Base-by-base conservation (phyloP, 2,888 invertebrate species). In the Eristalis arbustorum region DNA sequence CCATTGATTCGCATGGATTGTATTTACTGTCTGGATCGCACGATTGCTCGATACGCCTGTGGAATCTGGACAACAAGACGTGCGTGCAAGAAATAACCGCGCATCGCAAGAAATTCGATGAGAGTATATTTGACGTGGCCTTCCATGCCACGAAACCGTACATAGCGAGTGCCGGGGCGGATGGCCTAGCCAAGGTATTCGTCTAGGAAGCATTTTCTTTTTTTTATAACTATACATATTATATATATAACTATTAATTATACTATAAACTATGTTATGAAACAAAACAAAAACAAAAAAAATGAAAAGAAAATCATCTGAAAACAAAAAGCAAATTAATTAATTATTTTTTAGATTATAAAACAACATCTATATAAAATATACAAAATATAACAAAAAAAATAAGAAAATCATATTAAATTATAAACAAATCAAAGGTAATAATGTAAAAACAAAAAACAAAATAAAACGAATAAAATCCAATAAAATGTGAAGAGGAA, bases 71-170 rank as follows among this genome's bases (percentile, higher is more conserved):
- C 94, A 98, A 97, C 94, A 98, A 98, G 94, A 98, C 98, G 85
- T 99, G 99, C 94, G 98, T 99, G 90, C 99, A 99, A 93, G 99
- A 99, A 94, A 99, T 99, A 92, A 99, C 99, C 74, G 98, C 99
- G 90, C 99, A 99, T 94, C 96, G 99, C 91, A 99, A 99, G 94
- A 99, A 99, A 94, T 98, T 98, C 94, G 99, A 99, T 94, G 99
- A 99, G 94, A 98, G 98, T 93, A 99, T 99, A 94, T 96, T 98
- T 92, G 98, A 98, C 93, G 99, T 99, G 90, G 99, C 99, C 91
- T 99, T 99, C 95, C 99, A 99, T 94, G 98, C 99, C 90, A 96
- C 98, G 90, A 97, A 98, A 94, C 98, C 99, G 89, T 98, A 98
- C 94, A 99, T 99, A 92, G 99, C 99, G 89, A 98, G 98, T 94